Evolutionary conservation across 2,888 invertebrate species (phyloP).

Genomic region (Napeogenes inachia): DNA sequence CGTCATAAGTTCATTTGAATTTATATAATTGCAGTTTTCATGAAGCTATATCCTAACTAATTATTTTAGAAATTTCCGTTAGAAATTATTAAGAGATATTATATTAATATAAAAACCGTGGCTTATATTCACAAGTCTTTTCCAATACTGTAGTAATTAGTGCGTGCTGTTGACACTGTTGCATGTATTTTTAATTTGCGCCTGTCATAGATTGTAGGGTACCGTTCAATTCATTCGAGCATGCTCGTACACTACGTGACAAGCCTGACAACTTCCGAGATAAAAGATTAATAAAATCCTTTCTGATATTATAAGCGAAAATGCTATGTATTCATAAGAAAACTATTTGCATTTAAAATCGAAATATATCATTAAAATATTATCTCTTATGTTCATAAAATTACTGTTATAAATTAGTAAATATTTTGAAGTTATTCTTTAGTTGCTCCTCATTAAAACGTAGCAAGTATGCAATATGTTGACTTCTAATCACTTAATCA

Average conservation of each 20-base stretch:
- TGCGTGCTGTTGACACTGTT: conserved; percentile 19
- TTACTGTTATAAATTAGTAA: too few species aligned
- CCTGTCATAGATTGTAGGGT: conserved; percentile 32
- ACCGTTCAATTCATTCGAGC: conserved; percentile 52
- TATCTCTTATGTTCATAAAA: too few species aligned
- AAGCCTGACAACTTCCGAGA: conserved; percentile 46
- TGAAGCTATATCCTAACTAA: too few species aligned
- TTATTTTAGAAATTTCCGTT: too few species aligned
- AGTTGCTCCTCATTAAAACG: too few species aligned
- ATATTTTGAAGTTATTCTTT: too few species aligned
- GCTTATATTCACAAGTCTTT: background rate
- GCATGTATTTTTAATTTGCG: conserved; percentile 27
- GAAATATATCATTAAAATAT: too few species aligned
- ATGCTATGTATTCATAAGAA: conserved; percentile 38
- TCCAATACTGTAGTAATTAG: conserved; percentile 6
- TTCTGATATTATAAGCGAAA: conserved; percentile 6
- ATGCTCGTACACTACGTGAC: conserved; percentile 52
- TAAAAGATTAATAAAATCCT: conserved; percentile 36
- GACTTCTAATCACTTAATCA: too few species aligned
- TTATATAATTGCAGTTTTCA: background rate
- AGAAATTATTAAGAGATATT: background rate
- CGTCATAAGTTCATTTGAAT: too few species aligned
- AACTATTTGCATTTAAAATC: too few species aligned
- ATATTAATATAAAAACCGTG: background rate
- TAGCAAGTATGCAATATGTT: too few species aligned